Evolutionary conservation across 2,797 vertebrate genomes (phyloP), one percentile per base, ranked within the genome.

Genomic region (Mareca strepera): DNA sequence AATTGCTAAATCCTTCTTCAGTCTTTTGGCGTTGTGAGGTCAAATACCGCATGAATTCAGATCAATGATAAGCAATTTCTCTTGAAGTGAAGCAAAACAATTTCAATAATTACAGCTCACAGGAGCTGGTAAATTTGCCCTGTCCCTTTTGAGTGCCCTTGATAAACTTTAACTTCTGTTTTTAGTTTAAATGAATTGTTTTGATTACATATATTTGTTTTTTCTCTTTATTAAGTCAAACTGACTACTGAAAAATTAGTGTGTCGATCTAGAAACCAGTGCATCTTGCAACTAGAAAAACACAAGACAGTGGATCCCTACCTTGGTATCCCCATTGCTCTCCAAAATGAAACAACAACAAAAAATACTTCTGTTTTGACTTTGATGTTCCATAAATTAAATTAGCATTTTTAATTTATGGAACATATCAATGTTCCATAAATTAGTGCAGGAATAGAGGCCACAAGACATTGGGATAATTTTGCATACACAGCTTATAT

Each of bases 241-340:
- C 60, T 93, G 60, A 88, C 84, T 96, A 93, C 95, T 96, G 93
- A 96, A 95, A 96, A 96, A 93, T 88, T 92, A 41, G 95, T 97
- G 93, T 67, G 93, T 77, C 68, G 92, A 75, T 93, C 83, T 95
- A 96, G 95, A 97, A 96, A 90, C 79, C 55, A 94, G 26, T 96
- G 63, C 63, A 78, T 96, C 93, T 96, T 94, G 88, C 97, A 97
- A 95, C 77, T 90, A 95, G 84, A 89, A 69, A 94, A 97, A 87
- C 43, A 91, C 55, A 85, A 96, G 87, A 90, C 73, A 96, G 79
- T 56, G 53, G 37, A 95, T 94, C 78, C 50, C 26, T 76, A 59
- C 5, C 14, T 85, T 5, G 2, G 13, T 56, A 97, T 86, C 83
- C 63, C 56, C 83, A 93, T 46, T 95, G 82, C 86, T 96, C 88